phyloP scores from a whole-genome alignment of 35 echinoderm and acorn worm species.

The Chiridota heheva region DNA sequence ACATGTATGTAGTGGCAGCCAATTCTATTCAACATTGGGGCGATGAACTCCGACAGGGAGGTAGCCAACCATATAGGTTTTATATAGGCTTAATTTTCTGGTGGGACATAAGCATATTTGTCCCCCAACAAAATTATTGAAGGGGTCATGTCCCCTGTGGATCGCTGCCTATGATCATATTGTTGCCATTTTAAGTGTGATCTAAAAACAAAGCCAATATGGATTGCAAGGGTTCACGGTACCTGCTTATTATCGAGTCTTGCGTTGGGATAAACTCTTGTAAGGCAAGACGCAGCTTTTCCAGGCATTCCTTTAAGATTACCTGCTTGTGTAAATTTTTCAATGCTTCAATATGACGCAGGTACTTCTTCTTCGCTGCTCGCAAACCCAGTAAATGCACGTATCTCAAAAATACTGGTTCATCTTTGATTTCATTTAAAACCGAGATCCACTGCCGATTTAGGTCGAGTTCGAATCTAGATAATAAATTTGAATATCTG shows the following conservation, averaged over 20 bases:
- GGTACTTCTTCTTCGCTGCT: conserved; percentile 52
- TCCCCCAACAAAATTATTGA: too few species aligned
- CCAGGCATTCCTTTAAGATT: conserved; percentile 52
- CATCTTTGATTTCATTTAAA: conserved; percentile 33
- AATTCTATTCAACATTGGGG: too few species aligned
- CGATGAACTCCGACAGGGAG: too few species aligned
- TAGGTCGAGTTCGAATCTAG: conserved; percentile 35
- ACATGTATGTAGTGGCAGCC: too few species aligned
- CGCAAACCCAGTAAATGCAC: conserved; percentile 41
- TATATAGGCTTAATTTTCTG: too few species aligned
- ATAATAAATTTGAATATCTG: conserved; percentile 37
- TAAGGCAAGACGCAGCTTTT: conserved; percentile 56
- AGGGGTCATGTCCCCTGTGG: too few species aligned
- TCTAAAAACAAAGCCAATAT: too few species aligned
- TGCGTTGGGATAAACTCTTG: conserved; percentile 61
- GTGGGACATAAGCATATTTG: too few species aligned
- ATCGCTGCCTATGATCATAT: too few species aligned
- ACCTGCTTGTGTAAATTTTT: conserved; percentile 50
- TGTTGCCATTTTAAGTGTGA: too few species aligned
- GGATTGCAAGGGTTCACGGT: too few species aligned
- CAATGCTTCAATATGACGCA: conserved; percentile 51
- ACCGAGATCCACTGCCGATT: conserved; percentile 53
- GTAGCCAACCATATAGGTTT: too few species aligned
- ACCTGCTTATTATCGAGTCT: conserved; percentile 53
- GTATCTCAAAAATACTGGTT: conserved; percentile 3